Percentiles rank a stretch among this genome's conserved stretches.
phyloP scores from a whole-genome alignment of 2,113 vertebrate species.

The Indicator maculatus region DNA sequence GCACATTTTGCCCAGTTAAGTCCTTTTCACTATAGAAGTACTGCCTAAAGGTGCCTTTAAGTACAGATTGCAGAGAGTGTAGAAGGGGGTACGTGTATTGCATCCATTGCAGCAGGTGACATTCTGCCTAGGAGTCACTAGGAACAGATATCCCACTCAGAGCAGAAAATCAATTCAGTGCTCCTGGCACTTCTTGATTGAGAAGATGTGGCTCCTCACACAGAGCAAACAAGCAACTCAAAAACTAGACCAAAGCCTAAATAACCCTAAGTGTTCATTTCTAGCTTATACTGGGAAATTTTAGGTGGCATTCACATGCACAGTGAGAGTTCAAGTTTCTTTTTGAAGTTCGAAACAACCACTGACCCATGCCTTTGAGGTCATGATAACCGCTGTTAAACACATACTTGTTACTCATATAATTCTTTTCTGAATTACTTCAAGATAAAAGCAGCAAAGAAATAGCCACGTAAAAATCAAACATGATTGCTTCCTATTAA shows the following conservation, averaged over 20 bases:
- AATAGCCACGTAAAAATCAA: constrained; percentile 8
- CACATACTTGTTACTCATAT: neutral
- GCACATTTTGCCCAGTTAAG: constrained; percentile 23
- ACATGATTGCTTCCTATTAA: constrained; percentile 32
- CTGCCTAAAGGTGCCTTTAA: constrained; percentile 5
- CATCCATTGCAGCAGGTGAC: neutral
- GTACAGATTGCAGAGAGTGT: neutral
- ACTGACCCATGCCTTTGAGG: neutral
- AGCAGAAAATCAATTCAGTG: neutral
- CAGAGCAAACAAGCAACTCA: neutral
- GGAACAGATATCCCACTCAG: neutral
- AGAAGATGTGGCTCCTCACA: neutral
- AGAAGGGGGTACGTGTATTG: neutral
- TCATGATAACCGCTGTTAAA: neutral
- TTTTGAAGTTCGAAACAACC: neutral
- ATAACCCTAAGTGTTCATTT: neutral
- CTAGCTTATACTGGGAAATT: neutral
- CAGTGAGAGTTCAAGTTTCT: neutral
- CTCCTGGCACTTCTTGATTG: neutral
- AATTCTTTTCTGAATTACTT: constrained; percentile 19
- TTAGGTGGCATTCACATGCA: neutral
- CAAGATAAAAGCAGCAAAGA: constrained; percentile 32
- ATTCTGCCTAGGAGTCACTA: neutral
- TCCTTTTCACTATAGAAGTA: neutral
- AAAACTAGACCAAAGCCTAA: neutral